A percentile compares a stretch with the other conserved stretches of the same genome.
Conservation (phyloP, 2,888 invertebrate species). For the Apamea epomidion region DNA sequence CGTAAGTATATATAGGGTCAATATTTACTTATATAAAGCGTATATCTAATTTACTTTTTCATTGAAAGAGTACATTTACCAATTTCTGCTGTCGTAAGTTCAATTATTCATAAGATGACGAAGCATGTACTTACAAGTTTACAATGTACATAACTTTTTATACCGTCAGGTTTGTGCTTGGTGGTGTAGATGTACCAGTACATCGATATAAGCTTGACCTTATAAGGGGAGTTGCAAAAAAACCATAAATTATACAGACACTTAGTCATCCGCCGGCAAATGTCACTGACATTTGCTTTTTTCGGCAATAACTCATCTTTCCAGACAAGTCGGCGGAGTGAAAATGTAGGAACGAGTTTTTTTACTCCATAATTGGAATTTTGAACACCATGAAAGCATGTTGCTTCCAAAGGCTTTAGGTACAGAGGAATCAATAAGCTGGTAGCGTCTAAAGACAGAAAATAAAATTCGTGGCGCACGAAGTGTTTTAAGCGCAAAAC, state of each 20-base stretch:
- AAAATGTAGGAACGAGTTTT: not conserved
- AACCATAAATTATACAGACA: conserved; percentile 56
- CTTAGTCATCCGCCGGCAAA: conserved; percentile 54
- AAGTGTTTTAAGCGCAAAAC: too few species aligned
- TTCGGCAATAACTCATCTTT: conserved; percentile 48
- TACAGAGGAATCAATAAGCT: not conserved
- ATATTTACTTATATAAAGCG: too few species aligned
- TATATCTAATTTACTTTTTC: not conserved
- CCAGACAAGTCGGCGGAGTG: conserved; percentile 3
- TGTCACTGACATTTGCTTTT: conserved; percentile 56
- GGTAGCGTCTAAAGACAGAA: not conserved
- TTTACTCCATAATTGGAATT: not conserved
- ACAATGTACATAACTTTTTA: conserved; percentile 13
- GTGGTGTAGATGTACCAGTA: conserved; percentile 40
- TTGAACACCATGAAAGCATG: not conserved
- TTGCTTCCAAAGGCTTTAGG: not conserved
- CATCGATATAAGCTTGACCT: conserved; percentile 60
- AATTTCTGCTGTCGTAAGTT: not conserved
- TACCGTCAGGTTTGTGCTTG: conserved; percentile 28
- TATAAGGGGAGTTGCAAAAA: conserved; percentile 51
- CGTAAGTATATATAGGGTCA: too few species aligned
- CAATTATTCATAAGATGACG: conserved; percentile 16
- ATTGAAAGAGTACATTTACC: not conserved
- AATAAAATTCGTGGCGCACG: not conserved
- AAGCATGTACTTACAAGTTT: too few species aligned